Base-by-base conservation (phyloP, 2,888 invertebrate genomes). In the Parascotia fuliginaria region DNA sequence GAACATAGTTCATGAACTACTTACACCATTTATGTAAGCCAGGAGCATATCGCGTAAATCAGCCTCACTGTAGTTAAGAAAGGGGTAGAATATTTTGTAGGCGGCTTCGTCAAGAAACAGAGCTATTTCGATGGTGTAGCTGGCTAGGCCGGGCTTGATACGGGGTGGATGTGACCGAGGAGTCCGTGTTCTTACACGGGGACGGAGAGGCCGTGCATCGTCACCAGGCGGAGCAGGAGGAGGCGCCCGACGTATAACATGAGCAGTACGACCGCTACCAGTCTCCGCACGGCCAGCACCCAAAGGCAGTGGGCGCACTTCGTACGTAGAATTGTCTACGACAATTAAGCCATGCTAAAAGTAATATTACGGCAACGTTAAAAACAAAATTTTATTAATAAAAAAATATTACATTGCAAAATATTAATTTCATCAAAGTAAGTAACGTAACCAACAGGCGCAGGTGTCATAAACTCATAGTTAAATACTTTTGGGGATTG, bases 1-100 rank as follows among this genome's bases (percentile, higher is more conserved):
- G 6, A 0, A 13, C 3, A 16, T 33, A 3, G 1, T 37, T 31
- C 1, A 14, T 4, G 13, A n/a, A 40, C 28, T 60, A 85, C 91
- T 92, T 89, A 95, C 95, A 64, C 95, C 96, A 79, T 96, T 96
- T 65, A 96, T 93, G 69, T 96, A 96, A 9, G 96, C 96, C 46
- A 96, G 79, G n/a, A 96, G 83, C 95, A 96, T 95, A 73, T 96
- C 95, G 27, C 94, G 89, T 34, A 96, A 81, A 70, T 94, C 94
- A 9, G 87, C 88, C 55, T 95, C 95, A 71, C 95, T 93, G 62
- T 94, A 90, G 58, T 94, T 92, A 56, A 95, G 93, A 74, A 94
- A 95, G 0, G 96, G 95, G 9, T 94, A 85, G 78, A 96, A 96
- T 22, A 94, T 93, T 71, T 93, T 94, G 73, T 96, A 96, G 0